Percentiles rank a stretch among this genome's conserved stretches.
Conservation (phyloP, 2,113 vertebrate genomes). For the Pelmatolapia mariae region DNA sequence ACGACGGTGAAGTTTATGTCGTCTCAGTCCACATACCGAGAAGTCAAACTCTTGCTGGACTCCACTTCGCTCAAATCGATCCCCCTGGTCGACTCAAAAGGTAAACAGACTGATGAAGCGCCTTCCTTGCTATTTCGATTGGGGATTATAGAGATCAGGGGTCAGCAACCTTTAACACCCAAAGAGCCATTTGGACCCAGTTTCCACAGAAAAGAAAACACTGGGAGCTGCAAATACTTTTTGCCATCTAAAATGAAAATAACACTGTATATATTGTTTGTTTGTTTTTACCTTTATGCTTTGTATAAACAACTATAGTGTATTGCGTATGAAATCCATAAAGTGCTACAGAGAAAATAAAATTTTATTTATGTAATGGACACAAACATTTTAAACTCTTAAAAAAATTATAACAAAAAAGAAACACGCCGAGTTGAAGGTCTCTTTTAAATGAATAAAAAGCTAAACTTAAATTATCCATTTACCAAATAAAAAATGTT, state of each 20-base stretch:
- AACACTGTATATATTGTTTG: fast-evolving
- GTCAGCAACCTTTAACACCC: background rate
- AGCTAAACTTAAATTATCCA: background rate
- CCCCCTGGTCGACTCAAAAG: conserved; percentile 87
- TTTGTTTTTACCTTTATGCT: background rate
- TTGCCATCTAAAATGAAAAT: background rate
- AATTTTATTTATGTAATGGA: fast-evolving
- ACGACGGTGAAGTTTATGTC: conserved; percentile 84
- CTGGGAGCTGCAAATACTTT: background rate
- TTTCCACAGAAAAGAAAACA: background rate
- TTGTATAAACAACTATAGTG: background rate
- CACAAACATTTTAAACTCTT: background rate
- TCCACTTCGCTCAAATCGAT: conserved; percentile 79
- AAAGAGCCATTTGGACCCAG: fast-evolving
- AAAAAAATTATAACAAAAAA: background rate
- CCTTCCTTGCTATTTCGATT: background rate
- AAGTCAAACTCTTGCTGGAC: conserved; percentile 77
- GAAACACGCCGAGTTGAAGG: background rate
- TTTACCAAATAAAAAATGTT: background rate
- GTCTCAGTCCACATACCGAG: conserved; percentile 80
- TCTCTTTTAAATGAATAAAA: background rate
- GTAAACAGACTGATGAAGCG: conserved; percentile 46
- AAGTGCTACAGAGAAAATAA: fast-evolving
- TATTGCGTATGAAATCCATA: fast-evolving
- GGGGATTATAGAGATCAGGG: background rate